A percentile compares a stretch with the other conserved stretches of the same genome.
Conservation (phyloP, 2,888 invertebrate species). For the Habrosyne pyritoides region DNA sequence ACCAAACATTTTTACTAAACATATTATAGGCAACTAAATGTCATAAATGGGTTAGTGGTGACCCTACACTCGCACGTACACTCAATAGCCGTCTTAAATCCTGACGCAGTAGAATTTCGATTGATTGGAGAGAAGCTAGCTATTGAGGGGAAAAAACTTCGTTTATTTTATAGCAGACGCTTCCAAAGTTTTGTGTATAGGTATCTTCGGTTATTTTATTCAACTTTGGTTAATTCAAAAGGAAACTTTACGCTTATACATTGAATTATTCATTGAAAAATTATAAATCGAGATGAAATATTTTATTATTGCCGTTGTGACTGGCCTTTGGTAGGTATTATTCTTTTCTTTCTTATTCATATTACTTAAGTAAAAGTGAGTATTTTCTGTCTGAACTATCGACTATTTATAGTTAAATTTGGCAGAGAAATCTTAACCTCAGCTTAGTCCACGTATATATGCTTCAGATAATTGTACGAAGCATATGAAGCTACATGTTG, state of each 20-base stretch:
- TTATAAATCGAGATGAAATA: neutral
- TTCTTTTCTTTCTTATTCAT: too few relatives aligned
- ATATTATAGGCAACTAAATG: constrained; percentile 28
- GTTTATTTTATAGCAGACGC: neutral
- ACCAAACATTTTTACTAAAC: constrained; percentile 42
- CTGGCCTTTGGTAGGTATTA: too few relatives aligned
- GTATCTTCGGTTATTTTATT: neutral
- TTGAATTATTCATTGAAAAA: neutral
- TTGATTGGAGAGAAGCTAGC: constrained; percentile 1
- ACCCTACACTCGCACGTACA: constrained; percentile 19
- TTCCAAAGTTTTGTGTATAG: neutral
- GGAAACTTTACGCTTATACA: neutral
- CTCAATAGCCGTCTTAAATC: constrained; percentile 7
- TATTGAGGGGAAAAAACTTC: neutral
- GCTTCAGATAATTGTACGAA: too few relatives aligned
- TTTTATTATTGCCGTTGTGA: too few relatives aligned
- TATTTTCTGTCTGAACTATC: too few relatives aligned
- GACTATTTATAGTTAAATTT: too few relatives aligned
- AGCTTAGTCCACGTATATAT: too few relatives aligned
- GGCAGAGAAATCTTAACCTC: too few relatives aligned
- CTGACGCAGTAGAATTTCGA: constrained; percentile 16
- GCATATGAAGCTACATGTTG: too few relatives aligned
- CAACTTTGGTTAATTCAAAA: neutral
- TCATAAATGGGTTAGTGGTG: constrained; percentile 24
- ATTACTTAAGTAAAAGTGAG: too few relatives aligned